Evolutionary conservation across 1,140 invertebrate genomes (phyloP).

Genomic region (Condylostylus longicornis): DNA sequence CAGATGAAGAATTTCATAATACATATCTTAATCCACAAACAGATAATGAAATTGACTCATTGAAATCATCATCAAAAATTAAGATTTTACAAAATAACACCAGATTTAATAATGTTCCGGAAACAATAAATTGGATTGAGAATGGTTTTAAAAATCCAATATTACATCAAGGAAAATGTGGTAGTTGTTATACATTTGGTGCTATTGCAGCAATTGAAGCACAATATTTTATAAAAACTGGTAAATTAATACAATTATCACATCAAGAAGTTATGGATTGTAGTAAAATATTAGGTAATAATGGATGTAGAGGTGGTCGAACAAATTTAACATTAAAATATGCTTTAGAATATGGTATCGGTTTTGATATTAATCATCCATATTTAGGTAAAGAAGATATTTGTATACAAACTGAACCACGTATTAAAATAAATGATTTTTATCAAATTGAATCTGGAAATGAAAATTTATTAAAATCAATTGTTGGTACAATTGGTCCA

Average conservation of each 20-base stretch:
- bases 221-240: slow-evolving; percentile 43
- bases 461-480: slow-evolving; percentile 50
- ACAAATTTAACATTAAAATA: slow-evolving; percentile 61
- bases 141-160: no score
- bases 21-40: no score
- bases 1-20: no score
- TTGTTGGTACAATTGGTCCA: slow-evolving; percentile 55
- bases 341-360: slow-evolving; percentile 49
- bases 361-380: slow-evolving; percentile 64
- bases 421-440: slow-evolving; percentile 1
- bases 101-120: no score
- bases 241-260: slow-evolving; percentile 57
- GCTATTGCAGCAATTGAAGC: slow-evolving; percentile 57
- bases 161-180: slow-evolving; percentile 44
- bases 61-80: no score
- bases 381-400: slow-evolving; percentile 51
- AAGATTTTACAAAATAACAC: no score
- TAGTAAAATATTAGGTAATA: slow-evolving; percentile 55
- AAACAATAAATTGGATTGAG: no score
- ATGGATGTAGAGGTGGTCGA: slow-evolving; percentile 71
- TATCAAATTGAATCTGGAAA: slow-evolving; percentile 46
- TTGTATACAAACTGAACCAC: no score
- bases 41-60: no score
- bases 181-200: slow-evolving; percentile 41
- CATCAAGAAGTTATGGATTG: slow-evolving; percentile 88